Percentiles rank a stretch among this genome's conserved stretches.
Evolutionary conservation across 2,113 vertebrate genomes (phyloP).

Genomic region (Pteropus alecto): DNA sequence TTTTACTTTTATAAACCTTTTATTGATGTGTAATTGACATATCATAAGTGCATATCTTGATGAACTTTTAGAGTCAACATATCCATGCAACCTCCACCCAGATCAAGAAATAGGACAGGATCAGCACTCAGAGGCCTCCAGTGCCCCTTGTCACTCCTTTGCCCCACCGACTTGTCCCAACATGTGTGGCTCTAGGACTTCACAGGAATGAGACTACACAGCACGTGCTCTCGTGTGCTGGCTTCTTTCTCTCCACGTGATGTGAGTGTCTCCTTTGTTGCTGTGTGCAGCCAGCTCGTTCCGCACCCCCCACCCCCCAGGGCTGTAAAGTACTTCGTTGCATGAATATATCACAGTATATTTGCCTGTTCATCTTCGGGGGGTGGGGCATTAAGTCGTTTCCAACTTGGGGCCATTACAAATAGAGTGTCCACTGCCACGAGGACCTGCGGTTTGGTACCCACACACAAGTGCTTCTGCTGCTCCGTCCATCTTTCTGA

Average conservation of each 20-base stretch:
- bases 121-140: not conserved
- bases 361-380: not conserved
- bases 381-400: not conserved
- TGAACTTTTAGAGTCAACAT: not conserved
- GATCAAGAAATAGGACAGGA: not conserved
- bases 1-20: not conserved
- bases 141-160: accelerated
- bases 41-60: not conserved
- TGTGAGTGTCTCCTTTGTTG: accelerated
- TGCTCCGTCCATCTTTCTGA: not conserved
- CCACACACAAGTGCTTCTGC: not conserved
- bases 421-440: accelerated
- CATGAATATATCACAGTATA: accelerated
- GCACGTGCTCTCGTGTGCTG: accelerated
- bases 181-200: not conserved
- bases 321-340: not conserved
- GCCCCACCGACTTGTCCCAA: not conserved
- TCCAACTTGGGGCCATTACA: not conserved
- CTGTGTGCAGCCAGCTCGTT: not conserved
- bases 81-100: not conserved
- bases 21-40: not conserved
- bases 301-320: too few species aligned
- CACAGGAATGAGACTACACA: not conserved
- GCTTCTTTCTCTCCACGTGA: not conserved
- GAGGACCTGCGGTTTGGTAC: accelerated